Evolutionary conservation across 2,888 invertebrate species (phyloP).

Genomic region (Drosophila barbarae): DNA sequence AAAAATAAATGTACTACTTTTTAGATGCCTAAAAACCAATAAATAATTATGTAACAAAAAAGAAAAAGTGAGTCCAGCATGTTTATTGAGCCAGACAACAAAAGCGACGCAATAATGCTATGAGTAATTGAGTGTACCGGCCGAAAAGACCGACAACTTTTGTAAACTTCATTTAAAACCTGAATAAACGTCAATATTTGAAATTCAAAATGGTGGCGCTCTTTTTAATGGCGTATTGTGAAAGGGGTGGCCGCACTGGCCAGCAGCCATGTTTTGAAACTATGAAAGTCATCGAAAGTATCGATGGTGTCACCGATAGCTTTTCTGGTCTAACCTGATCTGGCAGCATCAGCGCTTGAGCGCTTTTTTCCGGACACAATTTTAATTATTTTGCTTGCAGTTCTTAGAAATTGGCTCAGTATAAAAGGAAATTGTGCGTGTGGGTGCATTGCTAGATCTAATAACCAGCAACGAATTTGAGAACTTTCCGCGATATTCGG

Average conservation of each 20-base stretch:
- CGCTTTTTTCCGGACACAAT: neutral
- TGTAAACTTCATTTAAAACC: constrained; percentile 61
- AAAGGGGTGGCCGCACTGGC: constrained; percentile 2
- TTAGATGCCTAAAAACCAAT: constrained; percentile 50
- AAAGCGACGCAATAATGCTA: constrained; percentile 22
- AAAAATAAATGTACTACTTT: constrained; percentile 43
- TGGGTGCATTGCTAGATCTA: neutral
- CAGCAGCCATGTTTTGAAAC: neutral
- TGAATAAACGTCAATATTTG: constrained; percentile 58
- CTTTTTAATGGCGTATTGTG: neutral
- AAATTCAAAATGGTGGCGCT: constrained; percentile 43
- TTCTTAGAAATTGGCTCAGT: neutral
- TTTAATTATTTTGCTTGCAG: neutral
- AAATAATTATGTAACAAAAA: constrained; percentile 64
- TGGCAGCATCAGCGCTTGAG: neutral
- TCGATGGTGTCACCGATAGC: too few relatives aligned
- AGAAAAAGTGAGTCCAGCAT: constrained; percentile 46
- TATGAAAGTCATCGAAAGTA: too few relatives aligned
- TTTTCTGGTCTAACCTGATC: neutral
- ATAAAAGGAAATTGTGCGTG: neutral
- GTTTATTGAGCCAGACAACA: constrained; percentile 45
- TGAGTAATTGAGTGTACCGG: constrained; percentile 40
- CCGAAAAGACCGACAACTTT: constrained; percentile 51
- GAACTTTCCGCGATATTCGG: neutral
- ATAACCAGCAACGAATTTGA: neutral